A percentile compares a stretch with the other conserved stretches of the same genome.
Evolutionary conservation across 2,113 vertebrate species (phyloP).

Genomic region (Bungarus multicinctus): DNA sequence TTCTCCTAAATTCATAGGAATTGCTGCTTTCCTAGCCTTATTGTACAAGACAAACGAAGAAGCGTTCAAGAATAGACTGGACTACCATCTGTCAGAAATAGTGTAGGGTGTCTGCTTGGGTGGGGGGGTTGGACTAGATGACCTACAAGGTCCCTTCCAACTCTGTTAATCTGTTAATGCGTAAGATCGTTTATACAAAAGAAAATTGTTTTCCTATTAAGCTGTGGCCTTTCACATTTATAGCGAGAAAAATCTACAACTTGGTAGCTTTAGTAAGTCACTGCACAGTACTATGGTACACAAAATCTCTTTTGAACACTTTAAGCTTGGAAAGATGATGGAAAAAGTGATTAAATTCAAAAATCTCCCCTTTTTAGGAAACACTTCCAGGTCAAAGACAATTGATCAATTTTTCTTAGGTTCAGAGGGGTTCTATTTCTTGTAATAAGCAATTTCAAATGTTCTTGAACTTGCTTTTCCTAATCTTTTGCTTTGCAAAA

Average conservation of each 20-base stretch:
- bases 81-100: too few relatives aligned
- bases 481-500: background rate
- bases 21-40: conserved; percentile 19
- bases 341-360: background rate
- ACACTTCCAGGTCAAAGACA: background rate
- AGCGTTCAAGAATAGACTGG: too few relatives aligned
- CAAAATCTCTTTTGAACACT: background rate
- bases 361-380: background rate
- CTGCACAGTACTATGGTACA: background rate
- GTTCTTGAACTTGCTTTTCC: background rate
- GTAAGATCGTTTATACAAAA: background rate
- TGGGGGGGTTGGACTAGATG: too few relatives aligned
- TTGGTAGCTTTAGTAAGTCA: background rate
- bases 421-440: background rate
- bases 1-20: conserved; percentile 28
- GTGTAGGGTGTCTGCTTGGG: too few relatives aligned
- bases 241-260: background rate
- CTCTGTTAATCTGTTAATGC: too few relatives aligned
- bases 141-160: too few relatives aligned
- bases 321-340: background rate
- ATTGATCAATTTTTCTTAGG: background rate
- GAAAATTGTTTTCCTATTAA: background rate
- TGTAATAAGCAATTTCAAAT: background rate
- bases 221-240: background rate
- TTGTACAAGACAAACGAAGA: background rate